Percentiles rank a stretch among this genome's conserved stretches.
Evolutionary conservation across 23 tunicate genomes (phyloP).

Genomic region (Oikopleura albicans): DNA sequence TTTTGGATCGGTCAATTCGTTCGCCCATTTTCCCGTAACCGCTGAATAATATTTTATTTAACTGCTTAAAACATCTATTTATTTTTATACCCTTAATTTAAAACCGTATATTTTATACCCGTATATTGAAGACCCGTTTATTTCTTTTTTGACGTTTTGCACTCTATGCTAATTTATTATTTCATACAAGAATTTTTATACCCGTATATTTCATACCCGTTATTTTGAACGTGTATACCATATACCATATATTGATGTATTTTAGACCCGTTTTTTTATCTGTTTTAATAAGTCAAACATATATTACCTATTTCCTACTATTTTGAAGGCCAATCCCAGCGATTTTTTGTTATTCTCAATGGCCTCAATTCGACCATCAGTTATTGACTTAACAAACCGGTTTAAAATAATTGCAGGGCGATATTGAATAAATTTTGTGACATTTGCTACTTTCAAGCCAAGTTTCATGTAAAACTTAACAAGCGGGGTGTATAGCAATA

Average conservation of each 20-base stretch:
- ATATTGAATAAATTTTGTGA: not conserved
- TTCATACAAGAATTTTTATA: too few species aligned
- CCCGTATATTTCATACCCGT: too few species aligned
- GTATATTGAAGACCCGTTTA: too few species aligned
- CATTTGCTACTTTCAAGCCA: not conserved
- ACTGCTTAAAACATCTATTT: too few species aligned
- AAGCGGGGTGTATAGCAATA: not conserved
- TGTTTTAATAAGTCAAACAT: too few species aligned
- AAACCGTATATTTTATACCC: too few species aligned
- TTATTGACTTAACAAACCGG: not conserved
- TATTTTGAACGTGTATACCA: too few species aligned
- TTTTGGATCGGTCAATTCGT: not conserved
- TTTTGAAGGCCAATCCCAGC: not conserved
- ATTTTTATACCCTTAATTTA: too few species aligned
- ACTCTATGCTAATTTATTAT: too few species aligned
- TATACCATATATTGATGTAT: too few species aligned
- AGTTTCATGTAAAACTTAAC: slow-evolving; percentile 1
- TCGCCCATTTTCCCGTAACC: slow-evolving; percentile 15
- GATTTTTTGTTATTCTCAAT: not conserved
- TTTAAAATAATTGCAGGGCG: not conserved
- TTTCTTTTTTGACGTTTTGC: too few species aligned
- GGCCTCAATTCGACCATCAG: not conserved
- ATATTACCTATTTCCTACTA: not conserved
- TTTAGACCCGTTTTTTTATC: too few species aligned
- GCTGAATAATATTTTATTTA: not conserved